These are phyloP conservation scores for Cydia fagiglandana DNA, from an alignment of 1,140 invertebrate species.

Conservation along the genomic window DNA sequence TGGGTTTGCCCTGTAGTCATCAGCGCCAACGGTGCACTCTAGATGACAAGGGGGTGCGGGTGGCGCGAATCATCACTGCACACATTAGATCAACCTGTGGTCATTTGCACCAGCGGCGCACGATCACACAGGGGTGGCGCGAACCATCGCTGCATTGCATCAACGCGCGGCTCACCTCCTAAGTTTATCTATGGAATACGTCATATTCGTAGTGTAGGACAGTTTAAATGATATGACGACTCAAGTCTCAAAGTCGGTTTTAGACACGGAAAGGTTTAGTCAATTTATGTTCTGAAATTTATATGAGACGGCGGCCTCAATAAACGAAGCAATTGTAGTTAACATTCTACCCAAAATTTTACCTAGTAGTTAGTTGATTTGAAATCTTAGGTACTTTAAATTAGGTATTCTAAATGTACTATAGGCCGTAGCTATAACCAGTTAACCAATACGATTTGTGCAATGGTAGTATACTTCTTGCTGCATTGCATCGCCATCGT, in stretches of 20 bases:
- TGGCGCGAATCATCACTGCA: conserved; percentile 74
- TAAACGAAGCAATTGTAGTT: neutral
- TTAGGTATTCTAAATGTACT: neutral
- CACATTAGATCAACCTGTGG: conserved; percentile 68
- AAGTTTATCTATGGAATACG: no score
- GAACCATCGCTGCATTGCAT: conserved; percentile 73
- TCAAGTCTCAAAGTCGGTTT: no score
- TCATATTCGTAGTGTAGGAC: no score
- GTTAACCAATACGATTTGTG: neutral
- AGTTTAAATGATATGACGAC: no score
- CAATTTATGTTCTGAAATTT: no score
- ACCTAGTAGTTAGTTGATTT: neutral
- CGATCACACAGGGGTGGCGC: conserved; percentile 64
- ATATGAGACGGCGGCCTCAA: no score
- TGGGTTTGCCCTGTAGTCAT: neutral
- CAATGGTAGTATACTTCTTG: neutral
- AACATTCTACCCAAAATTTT: neutral
- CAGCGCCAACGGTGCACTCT: conserved; percentile 65
- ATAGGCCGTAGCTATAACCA: neutral
- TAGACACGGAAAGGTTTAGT: neutral
- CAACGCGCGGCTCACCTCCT: conserved; percentile 77
- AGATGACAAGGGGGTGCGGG: conserved; percentile 77
- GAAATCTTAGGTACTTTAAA: neutral
- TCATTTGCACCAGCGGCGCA: conserved; percentile 33
- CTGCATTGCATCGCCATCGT: neutral